Base-by-base conservation (phyloP, 2,888 invertebrate genomes). In the Cerceris ruficornis region DNA sequence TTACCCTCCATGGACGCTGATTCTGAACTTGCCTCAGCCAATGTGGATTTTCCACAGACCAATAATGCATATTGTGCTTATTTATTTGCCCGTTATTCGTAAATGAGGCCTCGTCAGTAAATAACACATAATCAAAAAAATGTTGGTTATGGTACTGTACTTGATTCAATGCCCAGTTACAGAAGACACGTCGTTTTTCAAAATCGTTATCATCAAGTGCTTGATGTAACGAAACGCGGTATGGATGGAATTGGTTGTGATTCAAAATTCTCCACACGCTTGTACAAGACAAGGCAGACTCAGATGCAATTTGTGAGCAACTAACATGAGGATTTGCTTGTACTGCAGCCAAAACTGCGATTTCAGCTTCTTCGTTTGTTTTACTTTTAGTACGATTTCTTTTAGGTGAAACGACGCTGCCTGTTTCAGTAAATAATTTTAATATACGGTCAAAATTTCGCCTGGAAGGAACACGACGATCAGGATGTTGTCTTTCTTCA, bases 11-110 rank as follows among this genome's bases (percentile, higher is more conserved):
- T 17, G 66, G 60, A 7, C 39, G 13, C 43, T 66, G 66, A 42
- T 66, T 28, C 7, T 58, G 17, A 0, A 66, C 71, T 50, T 66
- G n/a, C 17, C 39, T 7, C n/a, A 66, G 14, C 66, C 57, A 55
- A 13, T n/a, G 66, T 14, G 66, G 66, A 66, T 57, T 66, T 55
- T 66, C 66, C 42, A 57, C 17, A 13, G 66, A 66, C 28, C 66
- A 49, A 49, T 66, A 66, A 58, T 64, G 68, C 46, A 58, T 57
- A 58, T 67, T 57, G 52, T 64, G 42, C 49, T 64, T 43, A 69
- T 65, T 57, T 39, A 58, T 41, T 64, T 62, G 59, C 39, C 57
- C 52, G 69, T 57, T n/a, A 17, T 66, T 66, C 0, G 46, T 61
- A 61, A 61, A 61, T 43, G 61, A 14, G 6, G 61, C 49, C 42